phyloP scores from a whole-genome alignment of 2,888 invertebrate genomes.

The Aporophyla lueneburgensis region DNA sequence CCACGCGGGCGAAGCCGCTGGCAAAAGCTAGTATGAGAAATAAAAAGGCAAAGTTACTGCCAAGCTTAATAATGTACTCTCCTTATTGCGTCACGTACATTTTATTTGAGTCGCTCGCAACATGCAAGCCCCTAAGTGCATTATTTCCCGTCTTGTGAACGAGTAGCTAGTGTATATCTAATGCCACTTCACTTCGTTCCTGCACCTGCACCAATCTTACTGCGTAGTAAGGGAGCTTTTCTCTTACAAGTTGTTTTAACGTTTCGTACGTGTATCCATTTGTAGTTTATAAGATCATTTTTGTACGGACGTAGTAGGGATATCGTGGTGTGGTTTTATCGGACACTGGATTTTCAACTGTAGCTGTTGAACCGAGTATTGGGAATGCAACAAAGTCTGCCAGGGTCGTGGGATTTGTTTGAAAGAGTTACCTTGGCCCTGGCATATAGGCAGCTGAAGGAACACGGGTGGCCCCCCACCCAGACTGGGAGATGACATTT shows the following conservation, averaged over 20 bases:
- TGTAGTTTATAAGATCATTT: neutral
- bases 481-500: too few relatives aligned
- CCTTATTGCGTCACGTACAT: conserved; percentile 49
- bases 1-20: too few relatives aligned
- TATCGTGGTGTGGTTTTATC: too few relatives aligned
- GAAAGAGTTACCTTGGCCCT: too few relatives aligned
- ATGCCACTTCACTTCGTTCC: conserved; percentile 43
- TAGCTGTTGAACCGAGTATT: too few relatives aligned
- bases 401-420: too few relatives aligned
- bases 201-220: conserved; percentile 52
- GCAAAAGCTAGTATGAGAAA: too few relatives aligned
- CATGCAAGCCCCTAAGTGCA: conserved; percentile 49
- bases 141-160: conserved; percentile 48
- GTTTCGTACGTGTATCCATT: conserved; percentile 28
- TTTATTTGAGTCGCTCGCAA: conserved; percentile 42
- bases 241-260: conserved; percentile 23
- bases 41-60: conserved; percentile 10
- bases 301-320: too few relatives aligned
- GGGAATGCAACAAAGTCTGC: too few relatives aligned
- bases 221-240: conserved; percentile 39
- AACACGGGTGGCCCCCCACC: too few relatives aligned
- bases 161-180: conserved; percentile 43
- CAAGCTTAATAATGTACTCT: conserved; percentile 6
- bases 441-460: too few relatives aligned
- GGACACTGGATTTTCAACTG: too few relatives aligned